Conservation (phyloP, 2,113 vertebrate genomes). For the cattle (Bos taurus) region ARS-UCD2.0 NC_037348.1:63430501-63431000, state of each 20-base stretch:
- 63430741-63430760: neutral
- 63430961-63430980: neutral
- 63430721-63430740: neutral
- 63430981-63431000: neutral
- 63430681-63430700: neutral
- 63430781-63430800: neutral
- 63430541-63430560: neutral
- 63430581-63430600: neutral
- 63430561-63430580: neutral
- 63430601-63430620: neutral
- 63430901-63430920: neutral
- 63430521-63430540: neutral
- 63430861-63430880: neutral
- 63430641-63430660: neutral
- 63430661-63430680: neutral
- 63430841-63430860: neutral
- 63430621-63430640: neutral
- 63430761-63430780: neutral
- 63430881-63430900: neutral
- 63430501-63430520: neutral
- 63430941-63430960: neutral
- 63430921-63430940: neutral
- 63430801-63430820: neutral
- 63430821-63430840: neutral
- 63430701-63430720: conserved; percentile 11